Evolutionary conservation across 2,888 invertebrate species (phyloP), one percentile per base, ranked within the genome.

Genomic region (Amblyjoppa proteus): DNA sequence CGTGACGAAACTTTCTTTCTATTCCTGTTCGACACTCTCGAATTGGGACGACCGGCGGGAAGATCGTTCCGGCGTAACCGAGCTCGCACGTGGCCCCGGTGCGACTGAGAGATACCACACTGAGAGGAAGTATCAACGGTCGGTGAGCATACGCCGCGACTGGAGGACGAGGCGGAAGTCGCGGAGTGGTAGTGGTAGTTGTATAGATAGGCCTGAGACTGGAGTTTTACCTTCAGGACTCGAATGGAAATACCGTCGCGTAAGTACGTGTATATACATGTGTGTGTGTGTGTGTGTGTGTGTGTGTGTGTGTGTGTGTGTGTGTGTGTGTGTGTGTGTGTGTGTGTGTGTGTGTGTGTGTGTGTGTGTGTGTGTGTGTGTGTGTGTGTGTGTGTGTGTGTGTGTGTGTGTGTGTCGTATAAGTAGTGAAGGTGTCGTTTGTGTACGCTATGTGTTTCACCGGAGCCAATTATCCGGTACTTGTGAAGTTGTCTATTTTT

Each of bases 1-100:
- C n/a, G 9, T 51, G 25, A 66, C 38, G 4, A 41, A 45, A 41
- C 20, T 80, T 56, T 53, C 31, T 58, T 80, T 41, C 3, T 56
- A 28, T 68, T 64, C 25, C 53, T n/a, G 58, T 49, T 58, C 25
- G n/a, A 73, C 34, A 81, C 56, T 85, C 16, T 45, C 28, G 56
- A 53, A 9, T 11, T 68, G 66, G 56, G 20, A 69, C n/a, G 69
- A 25, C 68, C 45, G 68, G 74, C 81, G 56, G 41, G 68, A 58
- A 45, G 68, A 69, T 25, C 69, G 69, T 56, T 34, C 74, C 45
- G 31, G 41, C 66, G 74, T 75, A 89, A 90, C 90, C 89, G 89
- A 90, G 89, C 91, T 87, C 92, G 91, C 92, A 92, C 92, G 92
- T 92, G 92, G 92, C 89, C 91, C 89, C 90, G 87, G 88, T 90